Evolutionary conservation across 2,888 invertebrate species (phyloP), one percentile per base, ranked within the genome.

Genomic region (Xestia c-nigrum): DNA sequence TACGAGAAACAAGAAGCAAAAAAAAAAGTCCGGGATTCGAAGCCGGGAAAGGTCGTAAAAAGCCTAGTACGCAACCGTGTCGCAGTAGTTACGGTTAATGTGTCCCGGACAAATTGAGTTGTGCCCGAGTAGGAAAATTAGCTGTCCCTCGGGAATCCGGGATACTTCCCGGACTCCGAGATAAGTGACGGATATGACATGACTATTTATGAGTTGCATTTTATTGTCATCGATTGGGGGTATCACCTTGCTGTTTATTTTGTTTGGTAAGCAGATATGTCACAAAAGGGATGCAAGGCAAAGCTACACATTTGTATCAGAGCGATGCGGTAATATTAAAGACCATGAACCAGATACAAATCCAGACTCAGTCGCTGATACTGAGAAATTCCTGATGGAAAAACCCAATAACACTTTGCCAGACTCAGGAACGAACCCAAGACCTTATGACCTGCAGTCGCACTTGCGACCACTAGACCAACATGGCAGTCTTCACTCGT

Each of bases 51-150:
- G 88, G 92, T 95, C 95, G 94, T 96, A 96, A 96, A 96, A 95
- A 93, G 94, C 89, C 89, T 91, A 92, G 92, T 92, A 91, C 92
- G 94, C 94, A 93, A 93, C 94, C 93, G 94, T 95, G 94, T 94
- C 94, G 93, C 93, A 93, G 93, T 94, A 94, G 95, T 95, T 95
- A 94, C 93, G 93, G 93, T 95, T 96, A 96, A 96, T 96, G 96
- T 93, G 95, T 92, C 93, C 93, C 89, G 94, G 94, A 90, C 95
- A 96, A 96, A 96, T 96, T 96, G 96, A 95, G 96, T 96, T 95
- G 95, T 90, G 94, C 93, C 93, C 91, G 92, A 92, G 92, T 90
- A 93, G 91, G 93, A 93, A 93, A 95, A 96, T 96, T 96, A 96
- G 95, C 90, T 92, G 76, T 88, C 96, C 95, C 95, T 46, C 14